These are phyloP conservation scores for Myotis daubentonii DNA, from an alignment of 2,797 vertebrate genomes.

Conservation along the genomic window DNA sequence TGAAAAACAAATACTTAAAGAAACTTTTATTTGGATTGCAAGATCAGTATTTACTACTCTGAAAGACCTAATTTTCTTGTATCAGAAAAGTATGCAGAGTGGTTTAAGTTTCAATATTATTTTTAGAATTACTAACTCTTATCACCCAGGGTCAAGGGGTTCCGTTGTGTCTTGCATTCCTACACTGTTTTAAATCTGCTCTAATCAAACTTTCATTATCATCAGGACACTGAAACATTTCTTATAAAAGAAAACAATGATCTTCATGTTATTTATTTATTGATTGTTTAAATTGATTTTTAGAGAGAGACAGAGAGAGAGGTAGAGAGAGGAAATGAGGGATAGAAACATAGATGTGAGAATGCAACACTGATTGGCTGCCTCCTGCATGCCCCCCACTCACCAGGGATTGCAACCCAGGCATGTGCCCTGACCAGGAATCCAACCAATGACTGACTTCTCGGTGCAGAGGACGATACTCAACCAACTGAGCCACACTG, in stretches of 20 bases:
- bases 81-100: not conserved
- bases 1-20: not conserved
- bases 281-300: no score
- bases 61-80: not conserved
- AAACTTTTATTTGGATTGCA: not conserved
- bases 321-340: no score
- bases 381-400: no score
- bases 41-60: not conserved
- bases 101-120: not conserved
- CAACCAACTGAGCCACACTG: no score
- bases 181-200: not conserved
- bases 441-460: no score
- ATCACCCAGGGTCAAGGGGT: not conserved
- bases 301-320: no score
- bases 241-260: not conserved
- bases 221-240: not conserved
- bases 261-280: not conserved
- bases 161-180: not conserved
- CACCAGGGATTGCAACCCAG: no score
- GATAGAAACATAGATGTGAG: no score
- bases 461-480: no score
- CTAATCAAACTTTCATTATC: not conserved
- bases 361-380: no score
- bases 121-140: not conserved
- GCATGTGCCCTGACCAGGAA: no score